Base-by-base conservation (phyloP, 2,888 invertebrate genomes). In the Geotrupes spiniger region DNA sequence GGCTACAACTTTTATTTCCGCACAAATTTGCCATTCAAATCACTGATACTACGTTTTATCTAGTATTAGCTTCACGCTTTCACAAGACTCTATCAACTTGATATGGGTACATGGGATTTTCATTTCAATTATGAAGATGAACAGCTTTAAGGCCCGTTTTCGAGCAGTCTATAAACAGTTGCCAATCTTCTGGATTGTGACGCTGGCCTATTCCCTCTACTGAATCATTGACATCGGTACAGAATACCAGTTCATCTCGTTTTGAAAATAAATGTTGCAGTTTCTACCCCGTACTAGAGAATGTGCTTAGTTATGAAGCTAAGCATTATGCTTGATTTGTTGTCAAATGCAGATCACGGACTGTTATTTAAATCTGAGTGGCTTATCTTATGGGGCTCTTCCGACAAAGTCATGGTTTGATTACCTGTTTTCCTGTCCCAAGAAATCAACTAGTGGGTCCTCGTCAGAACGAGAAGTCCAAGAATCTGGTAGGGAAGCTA, bases 81-180 rank as follows among this genome's bases (percentile, higher is more conserved):
- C n/a, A n/a, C n/a, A n/a, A n/a, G n/a, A n/a, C n/a, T n/a, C n/a
- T n/a, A n/a, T n/a, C n/a, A n/a, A n/a, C n/a, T n/a, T n/a, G n/a
- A n/a, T n/a, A n/a, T n/a, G n/a, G n/a, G n/a, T n/a, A n/a, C n/a
- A n/a, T n/a, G n/a, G n/a, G 21, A 21, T 21, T 21, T 21, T 21
- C 12, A 11, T 31, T 42, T 33, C 33, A 17, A 31, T 42, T 36
- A 36, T 15, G 17, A 9, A 36, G 17, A 4, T 12, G 12, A 17
- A 31, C 33, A 25, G 33, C 42, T 25, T 42, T 10, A 12, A 42
- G 31, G 36, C 42, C 33, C 33, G 33, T 29, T 16, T 42, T 42
- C 10, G 5, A 31, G 14, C 21, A 42, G 21, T 31, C 36, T 21
- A 33, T 33, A 36, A 33, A 42, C 2, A 17, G 36, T 17, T n/a